phyloP scores from a whole-genome alignment of 2,797 vertebrate genomes.

The Vespertilio murinus region DNA sequence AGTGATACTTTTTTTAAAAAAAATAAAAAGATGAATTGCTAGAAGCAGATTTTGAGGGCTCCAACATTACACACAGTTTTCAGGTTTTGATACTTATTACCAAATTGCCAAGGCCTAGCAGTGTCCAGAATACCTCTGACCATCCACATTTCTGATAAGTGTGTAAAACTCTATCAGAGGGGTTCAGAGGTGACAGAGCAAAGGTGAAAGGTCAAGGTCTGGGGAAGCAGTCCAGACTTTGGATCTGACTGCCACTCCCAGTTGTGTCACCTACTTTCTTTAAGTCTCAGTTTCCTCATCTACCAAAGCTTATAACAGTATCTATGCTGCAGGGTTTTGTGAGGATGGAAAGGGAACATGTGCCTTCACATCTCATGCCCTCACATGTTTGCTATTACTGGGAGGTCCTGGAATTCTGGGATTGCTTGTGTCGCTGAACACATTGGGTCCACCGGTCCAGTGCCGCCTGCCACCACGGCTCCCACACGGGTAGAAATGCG shows the following conservation, averaged over 20 bases:
- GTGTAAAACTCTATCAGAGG: not conserved
- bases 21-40: not conserved
- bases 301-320: not conserved
- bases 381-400: not conserved
- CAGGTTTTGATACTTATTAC: not conserved
- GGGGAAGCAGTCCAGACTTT: not conserved
- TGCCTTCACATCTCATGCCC: not conserved
- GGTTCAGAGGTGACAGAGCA: not conserved
- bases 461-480: not conserved
- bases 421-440: not conserved
- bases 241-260: not conserved
- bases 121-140: not conserved
- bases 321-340: not conserved
- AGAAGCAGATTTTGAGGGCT: not conserved
- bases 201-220: not conserved
- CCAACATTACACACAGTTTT: not conserved
- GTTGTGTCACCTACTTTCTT: not conserved
- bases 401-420: not conserved
- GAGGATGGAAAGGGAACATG: not conserved
- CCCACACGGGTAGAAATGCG: not conserved
- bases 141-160: not conserved
- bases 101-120: not conserved
- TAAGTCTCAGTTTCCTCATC: not conserved
- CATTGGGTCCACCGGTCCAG: not conserved
- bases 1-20: conserved; percentile 79